Evolutionary conservation across 2,113 vertebrate genomes (phyloP).

Genomic region (Rissa tridactyla): DNA sequence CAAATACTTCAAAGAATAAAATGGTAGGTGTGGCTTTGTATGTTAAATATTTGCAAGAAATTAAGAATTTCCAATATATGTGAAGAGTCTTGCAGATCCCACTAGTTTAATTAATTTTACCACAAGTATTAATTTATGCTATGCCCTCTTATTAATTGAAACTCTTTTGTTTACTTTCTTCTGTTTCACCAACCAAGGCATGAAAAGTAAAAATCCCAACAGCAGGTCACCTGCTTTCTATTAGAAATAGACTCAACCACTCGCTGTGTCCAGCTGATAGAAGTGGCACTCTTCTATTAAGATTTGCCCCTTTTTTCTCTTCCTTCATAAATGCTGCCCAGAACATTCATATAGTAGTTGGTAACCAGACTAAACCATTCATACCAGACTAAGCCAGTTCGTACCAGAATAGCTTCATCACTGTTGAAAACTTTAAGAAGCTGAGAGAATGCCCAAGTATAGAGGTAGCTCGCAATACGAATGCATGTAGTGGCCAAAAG

Average conservation of each 20-base stretch:
- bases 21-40: neutral
- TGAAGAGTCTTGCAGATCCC: neutral
- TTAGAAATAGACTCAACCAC: neutral
- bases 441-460: neutral
- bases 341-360: neutral
- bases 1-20: neutral
- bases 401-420: neutral
- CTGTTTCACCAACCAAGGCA: neutral
- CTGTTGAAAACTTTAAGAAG: neutral
- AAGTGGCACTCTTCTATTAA: neutral
- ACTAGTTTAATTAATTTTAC: neutral
- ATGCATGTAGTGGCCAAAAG: neutral
- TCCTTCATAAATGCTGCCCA: neutral
- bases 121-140: neutral
- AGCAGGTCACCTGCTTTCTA: neutral
- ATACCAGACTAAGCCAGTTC: neutral
- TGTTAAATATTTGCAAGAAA: neutral
- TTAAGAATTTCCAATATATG: neutral
- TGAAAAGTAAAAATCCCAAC: neutral
- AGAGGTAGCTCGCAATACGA: neutral
- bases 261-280: neutral
- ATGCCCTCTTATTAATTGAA: neutral
- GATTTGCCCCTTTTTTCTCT: neutral
- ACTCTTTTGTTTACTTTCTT: neutral
- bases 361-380: neutral